Conservation (phyloP, 2,797 vertebrate genomes). For the Falco biarmicus region DNA sequence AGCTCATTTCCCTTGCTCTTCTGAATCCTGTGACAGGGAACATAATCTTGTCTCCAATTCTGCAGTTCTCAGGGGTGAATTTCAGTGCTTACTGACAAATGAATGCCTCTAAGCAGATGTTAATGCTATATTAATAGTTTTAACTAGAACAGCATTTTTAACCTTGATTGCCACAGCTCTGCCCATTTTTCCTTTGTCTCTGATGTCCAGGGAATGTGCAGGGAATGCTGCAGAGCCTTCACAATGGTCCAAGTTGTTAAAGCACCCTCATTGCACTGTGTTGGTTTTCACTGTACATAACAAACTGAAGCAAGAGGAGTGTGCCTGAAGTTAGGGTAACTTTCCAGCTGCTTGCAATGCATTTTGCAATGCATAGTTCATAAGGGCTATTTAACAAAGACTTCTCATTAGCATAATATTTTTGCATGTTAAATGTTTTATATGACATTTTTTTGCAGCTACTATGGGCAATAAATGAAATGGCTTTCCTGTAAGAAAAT, state of each 20-base stretch:
- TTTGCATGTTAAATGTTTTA: neutral
- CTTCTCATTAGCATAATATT: conserved; percentile 4
- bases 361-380: neutral
- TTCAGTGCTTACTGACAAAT: neutral
- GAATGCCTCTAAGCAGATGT: neutral
- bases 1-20: neutral
- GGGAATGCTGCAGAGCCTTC: neutral
- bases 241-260: neutral
- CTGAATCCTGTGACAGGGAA: neutral
- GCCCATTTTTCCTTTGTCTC: neutral
- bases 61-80: neutral
- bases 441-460: neutral
- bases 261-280: neutral
- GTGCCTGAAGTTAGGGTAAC: neutral
- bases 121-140: neutral
- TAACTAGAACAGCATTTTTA: neutral
- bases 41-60: neutral
- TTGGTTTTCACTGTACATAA: neutral
- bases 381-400: neutral
- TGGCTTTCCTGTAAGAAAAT: neutral
- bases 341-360: neutral
- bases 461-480: neutral
- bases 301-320: neutral
- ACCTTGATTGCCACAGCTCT: neutral
- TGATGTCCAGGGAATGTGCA: neutral